phyloP scores from a whole-genome alignment of 2,797 vertebrate genomes.

The Pangasius krempfi region DNA sequence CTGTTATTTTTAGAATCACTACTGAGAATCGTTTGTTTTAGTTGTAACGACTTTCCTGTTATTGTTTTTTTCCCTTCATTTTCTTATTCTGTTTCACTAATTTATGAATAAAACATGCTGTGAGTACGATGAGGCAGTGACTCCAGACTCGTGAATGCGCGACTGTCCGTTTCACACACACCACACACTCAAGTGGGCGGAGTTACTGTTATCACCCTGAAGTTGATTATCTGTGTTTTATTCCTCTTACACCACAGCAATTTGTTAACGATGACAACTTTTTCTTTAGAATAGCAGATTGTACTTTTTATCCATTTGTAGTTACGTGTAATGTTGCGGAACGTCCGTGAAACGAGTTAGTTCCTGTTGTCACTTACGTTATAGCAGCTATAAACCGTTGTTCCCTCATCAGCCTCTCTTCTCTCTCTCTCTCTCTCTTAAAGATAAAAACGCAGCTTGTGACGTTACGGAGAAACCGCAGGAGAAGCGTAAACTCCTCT shows the following conservation, averaged over 20 bases:
- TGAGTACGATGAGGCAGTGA: slow-evolving; percentile 61
- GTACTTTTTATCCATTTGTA: neutral
- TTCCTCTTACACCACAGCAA: neutral
- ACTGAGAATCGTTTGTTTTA: neutral
- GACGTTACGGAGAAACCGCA: neutral
- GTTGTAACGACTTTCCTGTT: slow-evolving; percentile 51
- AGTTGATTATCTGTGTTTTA: neutral
- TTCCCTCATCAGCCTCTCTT: neutral
- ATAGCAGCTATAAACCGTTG: neutral
- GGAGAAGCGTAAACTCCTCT: neutral
- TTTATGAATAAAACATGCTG: slow-evolving; percentile 75
- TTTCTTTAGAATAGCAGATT: neutral
- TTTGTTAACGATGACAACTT: neutral
- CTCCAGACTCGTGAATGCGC: slow-evolving; percentile 61
- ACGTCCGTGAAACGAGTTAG: neutral
- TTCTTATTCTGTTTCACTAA: slow-evolving; percentile 65
- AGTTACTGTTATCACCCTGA: neutral
- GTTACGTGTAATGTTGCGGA: neutral
- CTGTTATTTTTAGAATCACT: slow-evolving; percentile 13
- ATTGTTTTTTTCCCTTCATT: slow-evolving; percentile 57
- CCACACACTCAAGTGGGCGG: neutral
- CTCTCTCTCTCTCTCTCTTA: neutral
- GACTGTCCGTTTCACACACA: slow-evolving; percentile 26
- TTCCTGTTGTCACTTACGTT: neutral
- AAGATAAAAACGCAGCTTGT: too few relatives aligned